Conservation (phyloP, 2,888 invertebrate species). For the Patella ulyssiponensis region DNA sequence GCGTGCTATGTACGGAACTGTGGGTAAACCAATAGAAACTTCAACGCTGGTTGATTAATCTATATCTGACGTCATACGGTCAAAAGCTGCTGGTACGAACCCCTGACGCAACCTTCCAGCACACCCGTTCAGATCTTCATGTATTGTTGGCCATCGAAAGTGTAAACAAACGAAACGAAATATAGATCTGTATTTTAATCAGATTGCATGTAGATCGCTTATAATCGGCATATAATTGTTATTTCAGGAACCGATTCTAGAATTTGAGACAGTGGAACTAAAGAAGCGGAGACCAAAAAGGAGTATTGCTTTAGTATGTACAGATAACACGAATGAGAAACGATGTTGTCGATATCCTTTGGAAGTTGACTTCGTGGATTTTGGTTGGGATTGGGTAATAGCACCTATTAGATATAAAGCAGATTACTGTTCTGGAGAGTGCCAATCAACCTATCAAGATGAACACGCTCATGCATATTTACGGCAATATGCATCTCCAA, state of each 20-base stretch:
- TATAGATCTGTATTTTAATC: background rate
- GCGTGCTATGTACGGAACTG: no score
- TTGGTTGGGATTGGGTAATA: conserved; percentile 98
- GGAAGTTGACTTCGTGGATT: conserved; percentile 92
- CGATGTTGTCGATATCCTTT: conserved; percentile 95
- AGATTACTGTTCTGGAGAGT: conserved; percentile 96
- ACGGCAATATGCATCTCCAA: conserved; percentile 77
- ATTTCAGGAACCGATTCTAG: conserved; percentile 59
- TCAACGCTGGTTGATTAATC: no score
- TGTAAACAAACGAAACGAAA: background rate
- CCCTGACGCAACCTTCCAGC: no score
- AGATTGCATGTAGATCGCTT: background rate
- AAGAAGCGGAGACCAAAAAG: conserved; percentile 76
- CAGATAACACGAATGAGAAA: conserved; percentile 84
- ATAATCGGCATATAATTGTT: conserved; percentile 14
- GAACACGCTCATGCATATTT: conserved; percentile 91
- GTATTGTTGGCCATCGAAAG: no score
- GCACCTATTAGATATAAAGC: conserved; percentile 95
- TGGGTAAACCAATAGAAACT: no score
- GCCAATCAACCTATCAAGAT: conserved; percentile 89
- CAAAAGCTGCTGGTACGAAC: no score
- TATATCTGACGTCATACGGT: no score
- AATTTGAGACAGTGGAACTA: conserved; percentile 49
- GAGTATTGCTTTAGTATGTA: conserved; percentile 87
- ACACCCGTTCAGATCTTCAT: no score